These are phyloP conservation scores for Diaprepes abbreviatus DNA, from an alignment of 2,888 invertebrate species.

Conservation along the genomic window DNA sequence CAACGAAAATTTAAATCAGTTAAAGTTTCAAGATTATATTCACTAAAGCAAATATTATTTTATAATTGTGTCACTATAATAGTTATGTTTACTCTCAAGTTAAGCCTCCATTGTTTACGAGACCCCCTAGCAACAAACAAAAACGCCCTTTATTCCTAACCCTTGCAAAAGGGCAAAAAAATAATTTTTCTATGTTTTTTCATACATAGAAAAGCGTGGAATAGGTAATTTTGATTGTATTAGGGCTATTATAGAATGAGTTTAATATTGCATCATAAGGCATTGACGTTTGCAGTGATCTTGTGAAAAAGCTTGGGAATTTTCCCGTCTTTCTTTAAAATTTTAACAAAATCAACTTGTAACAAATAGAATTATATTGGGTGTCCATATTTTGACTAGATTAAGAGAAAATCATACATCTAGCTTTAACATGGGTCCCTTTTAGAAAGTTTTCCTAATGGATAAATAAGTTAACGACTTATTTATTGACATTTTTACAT, in stretches of 20 bases:
- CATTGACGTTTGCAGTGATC: too few relatives aligned
- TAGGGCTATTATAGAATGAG: not conserved
- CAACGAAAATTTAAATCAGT: not conserved
- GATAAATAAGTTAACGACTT: too few relatives aligned
- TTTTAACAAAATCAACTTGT: too few relatives aligned
- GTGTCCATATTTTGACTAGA: too few relatives aligned
- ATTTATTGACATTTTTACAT: too few relatives aligned
- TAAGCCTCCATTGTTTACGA: not conserved
- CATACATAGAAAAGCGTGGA: not conserved
- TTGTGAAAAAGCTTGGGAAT: too few relatives aligned
- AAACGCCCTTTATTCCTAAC: not conserved
- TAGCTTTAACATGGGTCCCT: too few relatives aligned
- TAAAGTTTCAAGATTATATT: not conserved
- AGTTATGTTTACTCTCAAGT: not conserved
- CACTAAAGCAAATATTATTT: not conserved
- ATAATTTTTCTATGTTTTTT: not conserved
- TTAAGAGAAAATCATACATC: too few relatives aligned
- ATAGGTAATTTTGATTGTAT: not conserved
- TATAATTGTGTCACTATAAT: not conserved
- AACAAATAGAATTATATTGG: too few relatives aligned
- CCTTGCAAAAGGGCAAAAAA: not conserved
- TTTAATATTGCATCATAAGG: too few relatives aligned
- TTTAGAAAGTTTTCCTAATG: too few relatives aligned
- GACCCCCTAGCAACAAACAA: constrained; percentile 5
- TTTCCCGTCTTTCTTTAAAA: too few relatives aligned